These are phyloP conservation scores for Pollimyrus isidori DNA, from an alignment of 2,113 vertebrate genomes.

Conservation along the genomic window DNA sequence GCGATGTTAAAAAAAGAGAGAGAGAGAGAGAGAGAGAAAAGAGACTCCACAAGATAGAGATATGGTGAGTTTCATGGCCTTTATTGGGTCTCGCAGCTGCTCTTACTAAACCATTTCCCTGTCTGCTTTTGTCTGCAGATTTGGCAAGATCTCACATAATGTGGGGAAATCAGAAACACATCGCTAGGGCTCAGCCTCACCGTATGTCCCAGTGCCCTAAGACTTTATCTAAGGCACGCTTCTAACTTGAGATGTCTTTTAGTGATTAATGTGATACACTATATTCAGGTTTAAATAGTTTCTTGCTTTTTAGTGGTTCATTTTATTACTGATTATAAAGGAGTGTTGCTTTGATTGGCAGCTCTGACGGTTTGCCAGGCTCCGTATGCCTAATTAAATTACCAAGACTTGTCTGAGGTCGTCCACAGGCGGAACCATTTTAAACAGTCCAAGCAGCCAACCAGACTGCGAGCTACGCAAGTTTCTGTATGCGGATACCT, in stretches of 20 bases:
- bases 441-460: neutral
- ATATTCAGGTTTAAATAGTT: neutral
- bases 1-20: constrained; percentile 11
- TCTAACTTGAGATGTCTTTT: neutral
- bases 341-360: neutral
- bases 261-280: neutral
- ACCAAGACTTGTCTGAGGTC: neutral
- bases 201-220: neutral
- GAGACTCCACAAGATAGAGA: neutral
- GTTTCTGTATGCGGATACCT: neutral
- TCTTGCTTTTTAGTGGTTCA: neutral
- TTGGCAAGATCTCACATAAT: neutral
- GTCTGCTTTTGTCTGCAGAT: neutral
- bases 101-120: neutral
- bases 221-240: neutral
- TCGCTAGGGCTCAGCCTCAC: neutral
- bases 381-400: neutral
- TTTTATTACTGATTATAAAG: neutral
- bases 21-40: neutral
- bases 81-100: constrained; percentile 4
- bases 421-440: neutral
- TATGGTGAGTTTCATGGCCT: constrained; percentile 1
- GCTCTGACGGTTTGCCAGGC: neutral
- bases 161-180: constrained; percentile 11
- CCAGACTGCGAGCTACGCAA: neutral